Evolutionary conservation across 2,888 invertebrate genomes (phyloP), one percentile per base, ranked within the genome.

Genomic region (Parnassius apollo): DNA sequence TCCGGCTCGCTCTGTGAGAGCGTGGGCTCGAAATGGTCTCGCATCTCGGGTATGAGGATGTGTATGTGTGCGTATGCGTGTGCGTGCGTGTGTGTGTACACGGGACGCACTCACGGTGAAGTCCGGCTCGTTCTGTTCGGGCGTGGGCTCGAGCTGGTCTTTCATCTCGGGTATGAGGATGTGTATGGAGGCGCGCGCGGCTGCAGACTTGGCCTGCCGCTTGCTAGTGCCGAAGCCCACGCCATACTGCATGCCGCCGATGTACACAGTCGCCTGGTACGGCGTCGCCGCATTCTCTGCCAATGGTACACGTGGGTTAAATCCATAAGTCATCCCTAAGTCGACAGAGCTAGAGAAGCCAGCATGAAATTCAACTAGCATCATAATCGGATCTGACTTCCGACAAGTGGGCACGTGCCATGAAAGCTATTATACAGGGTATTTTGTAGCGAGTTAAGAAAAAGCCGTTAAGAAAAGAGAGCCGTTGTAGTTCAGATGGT

Each of bases 151-250:
- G 57, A 96, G 95, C 83, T 96, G 96, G 69, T 96, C 95, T 68
- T 95, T 94, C 95, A 98, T 96, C 92, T 97, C 96, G 0, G 98
- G 98, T 70, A 98, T 97, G 59, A 98, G 93, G 78, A 98, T 96
- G 86, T 97, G 97, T 48, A 98, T 92, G 55, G 98, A 97, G 69
- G 95, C 95, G 63, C 96, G 93, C 0, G 98, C 98, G 45, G 99
- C 99, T 69, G 97, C 97, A 0, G 97, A 95, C 91, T 99, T 99
- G 42, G 99, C 99, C 83, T 96, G 96, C 71, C 98, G 97, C 87
- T 99, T 99, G 86, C 98, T 98, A 64, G 96, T 96, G 10, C 99
- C 99, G 84, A 95, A 96, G 0, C 99, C 99, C 46, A 96, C 95
- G 8, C 99, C 99, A 88, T 99, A 98, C 80, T 97, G 96, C 93